These are phyloP conservation scores for Lasioglossum pauxillum DNA, from an alignment of 2,888 invertebrate genomes.

Conservation along the genomic window DNA sequence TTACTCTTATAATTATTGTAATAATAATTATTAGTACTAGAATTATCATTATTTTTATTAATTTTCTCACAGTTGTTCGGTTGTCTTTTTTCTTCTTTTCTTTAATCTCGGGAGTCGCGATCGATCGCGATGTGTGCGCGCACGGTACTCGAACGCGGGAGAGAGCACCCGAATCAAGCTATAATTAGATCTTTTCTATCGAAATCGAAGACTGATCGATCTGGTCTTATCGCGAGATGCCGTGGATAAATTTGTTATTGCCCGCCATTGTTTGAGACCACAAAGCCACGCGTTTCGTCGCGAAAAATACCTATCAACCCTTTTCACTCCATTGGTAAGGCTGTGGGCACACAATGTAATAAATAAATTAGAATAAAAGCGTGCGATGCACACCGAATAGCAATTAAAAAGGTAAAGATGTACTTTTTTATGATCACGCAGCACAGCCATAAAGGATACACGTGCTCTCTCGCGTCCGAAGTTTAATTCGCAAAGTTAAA, in stretches of 20 bases:
- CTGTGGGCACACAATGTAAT: not conserved
- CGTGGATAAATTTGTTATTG: not conserved
- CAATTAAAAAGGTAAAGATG: not conserved
- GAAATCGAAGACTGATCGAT: not conserved
- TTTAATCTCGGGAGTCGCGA: slow-evolving; percentile 1
- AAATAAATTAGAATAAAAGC: too few relatives aligned
- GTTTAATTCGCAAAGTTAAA: not conserved
- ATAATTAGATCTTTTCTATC: not conserved
- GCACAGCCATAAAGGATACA: not conserved
- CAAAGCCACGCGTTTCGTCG: not conserved
- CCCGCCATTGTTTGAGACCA: not conserved
- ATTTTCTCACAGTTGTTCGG: slow-evolving; percentile 39
- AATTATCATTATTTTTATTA: slow-evolving; percentile 62
- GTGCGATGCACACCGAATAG: not conserved
- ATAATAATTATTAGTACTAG: slow-evolving; percentile 62
- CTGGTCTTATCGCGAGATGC: not conserved
- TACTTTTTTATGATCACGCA: not conserved
- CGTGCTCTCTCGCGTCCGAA: not conserved
- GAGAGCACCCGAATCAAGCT: not conserved
- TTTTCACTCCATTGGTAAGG: not conserved
- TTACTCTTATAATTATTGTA: slow-evolving; percentile 60
- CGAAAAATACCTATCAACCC: not conserved
- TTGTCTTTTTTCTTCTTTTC: slow-evolving; percentile 19
- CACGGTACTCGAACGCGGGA: not conserved
- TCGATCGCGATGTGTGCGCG: slow-evolving; percentile 54